These are phyloP conservation scores for Pitta sordida DNA, from an alignment of 2,113 vertebrate genomes.

Conservation along the genomic window DNA sequence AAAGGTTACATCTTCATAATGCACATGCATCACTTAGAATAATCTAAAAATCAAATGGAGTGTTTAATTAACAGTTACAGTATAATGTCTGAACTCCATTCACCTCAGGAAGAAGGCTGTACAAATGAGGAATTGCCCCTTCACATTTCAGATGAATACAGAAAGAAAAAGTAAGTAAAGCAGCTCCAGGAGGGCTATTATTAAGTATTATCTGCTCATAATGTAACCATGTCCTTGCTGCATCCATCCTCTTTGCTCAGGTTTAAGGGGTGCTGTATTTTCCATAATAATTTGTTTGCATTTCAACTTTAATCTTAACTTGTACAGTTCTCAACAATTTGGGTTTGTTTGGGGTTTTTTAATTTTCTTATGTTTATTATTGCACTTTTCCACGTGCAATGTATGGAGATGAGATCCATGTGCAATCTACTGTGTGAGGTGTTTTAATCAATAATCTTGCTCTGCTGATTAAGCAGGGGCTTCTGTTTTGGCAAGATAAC, in stretches of 20 bases:
- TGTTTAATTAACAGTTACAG: slow-evolving; percentile 63
- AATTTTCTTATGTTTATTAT: slow-evolving; percentile 72
- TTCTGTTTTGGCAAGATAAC: slow-evolving; percentile 88
- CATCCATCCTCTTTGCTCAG: not conserved
- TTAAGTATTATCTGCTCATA: not conserved
- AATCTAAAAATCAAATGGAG: slow-evolving; percentile 60
- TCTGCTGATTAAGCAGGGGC: slow-evolving; percentile 88
- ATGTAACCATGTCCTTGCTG: not conserved
- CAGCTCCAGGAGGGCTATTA: not conserved
- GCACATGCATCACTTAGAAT: not conserved
- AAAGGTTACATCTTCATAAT: slow-evolving; percentile 45
- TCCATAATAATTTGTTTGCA: slow-evolving; percentile 57
- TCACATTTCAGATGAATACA: slow-evolving; percentile 20
- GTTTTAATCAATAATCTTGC: slow-evolving; percentile 88
- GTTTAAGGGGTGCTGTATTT: slow-evolving; percentile 44
- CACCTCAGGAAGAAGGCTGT: slow-evolving; percentile 42
- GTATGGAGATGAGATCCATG: slow-evolving; percentile 73
- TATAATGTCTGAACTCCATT: slow-evolving; percentile 22
- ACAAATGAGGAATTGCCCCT: slow-evolving; percentile 30
- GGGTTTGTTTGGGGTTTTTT: slow-evolving; percentile 40
- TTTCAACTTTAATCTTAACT: slow-evolving; percentile 65
- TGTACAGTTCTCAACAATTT: slow-evolving; percentile 68
- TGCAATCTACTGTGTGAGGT: slow-evolving; percentile 79
- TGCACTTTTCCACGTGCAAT: slow-evolving; percentile 68
- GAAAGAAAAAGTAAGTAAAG: not conserved